Evolutionary conservation across 2,113 vertebrate species (phyloP).

Genomic region (Eublepharis macularius): DNA sequence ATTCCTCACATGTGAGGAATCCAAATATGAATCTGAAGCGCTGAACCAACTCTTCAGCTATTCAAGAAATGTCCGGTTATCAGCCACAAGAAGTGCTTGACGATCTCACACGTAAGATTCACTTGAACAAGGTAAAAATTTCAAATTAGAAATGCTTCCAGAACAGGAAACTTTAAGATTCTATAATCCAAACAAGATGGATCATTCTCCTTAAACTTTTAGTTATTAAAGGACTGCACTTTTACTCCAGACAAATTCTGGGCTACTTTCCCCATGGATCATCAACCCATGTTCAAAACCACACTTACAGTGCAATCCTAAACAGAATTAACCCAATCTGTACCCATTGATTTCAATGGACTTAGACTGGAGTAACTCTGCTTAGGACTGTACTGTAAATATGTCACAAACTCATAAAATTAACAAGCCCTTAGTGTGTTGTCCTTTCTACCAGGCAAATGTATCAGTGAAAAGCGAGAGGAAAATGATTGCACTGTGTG

Average conservation of each 20-base stretch:
- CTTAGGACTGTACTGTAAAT: too few relatives aligned
- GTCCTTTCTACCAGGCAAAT: constrained; percentile 7
- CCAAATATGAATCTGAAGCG: background rate
- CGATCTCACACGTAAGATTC: background rate
- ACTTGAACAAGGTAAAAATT: too few relatives aligned
- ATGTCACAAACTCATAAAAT: background rate
- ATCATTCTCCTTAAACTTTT: background rate
- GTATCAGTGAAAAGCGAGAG: constrained; percentile 21
- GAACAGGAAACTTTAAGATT: background rate
- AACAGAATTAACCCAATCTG: too few relatives aligned
- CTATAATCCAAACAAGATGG: too few relatives aligned
- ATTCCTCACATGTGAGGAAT: background rate
- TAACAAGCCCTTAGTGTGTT: background rate
- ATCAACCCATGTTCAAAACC: background rate
- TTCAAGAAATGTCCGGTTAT: background rate
- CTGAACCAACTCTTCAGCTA: background rate
- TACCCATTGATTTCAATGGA: too few relatives aligned
- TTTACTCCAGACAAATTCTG: background rate
- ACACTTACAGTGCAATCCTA: too few relatives aligned
- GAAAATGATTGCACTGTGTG: background rate
- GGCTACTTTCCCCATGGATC: background rate
- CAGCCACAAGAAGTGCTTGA: background rate
- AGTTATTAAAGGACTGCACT: background rate
- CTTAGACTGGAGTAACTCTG: too few relatives aligned
- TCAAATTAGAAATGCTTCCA: background rate